Evolutionary conservation across 2,797 vertebrate species (phyloP), one percentile per base, ranked within the genome.

Genomic region (Furcifer pardalis): DNA sequence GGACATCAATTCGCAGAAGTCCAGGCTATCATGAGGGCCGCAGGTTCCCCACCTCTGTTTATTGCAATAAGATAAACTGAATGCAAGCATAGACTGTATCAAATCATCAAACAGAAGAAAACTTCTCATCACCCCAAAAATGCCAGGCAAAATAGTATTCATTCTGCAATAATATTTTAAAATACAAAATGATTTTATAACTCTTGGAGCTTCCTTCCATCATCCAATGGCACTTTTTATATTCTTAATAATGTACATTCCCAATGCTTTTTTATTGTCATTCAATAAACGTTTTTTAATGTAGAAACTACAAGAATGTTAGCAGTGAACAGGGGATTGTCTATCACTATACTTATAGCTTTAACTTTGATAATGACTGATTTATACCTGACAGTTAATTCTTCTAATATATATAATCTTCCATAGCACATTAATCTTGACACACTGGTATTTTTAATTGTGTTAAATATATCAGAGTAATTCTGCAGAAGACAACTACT

Each of bases 251-350:
- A 80, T 80, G 46, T 56, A 56, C 44, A 66, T 32, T 23, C 27
- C n/a, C 30, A 66, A 17, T 15, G 35, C 32, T 72, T 72, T 72
- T 60, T 81, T 37, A 59, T 7, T 21, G 83, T 71, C 74, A 90
- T 68, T 6, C 79, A 79, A 63, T 82, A 82, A 73, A 84, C 77
- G 86, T 79, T 85, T 87, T 77, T 87, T 84, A 83, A 88, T 25
- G 81, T 21, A 88, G 83, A 87, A 86, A 77, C 75, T 90, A 80
- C 32, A 84, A 88, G 81, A 88, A 88, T 74, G 87, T 73, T 49
- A 40, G n/a, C 72, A 92, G 82, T 72, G 82, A 30, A 63, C 2
- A 72, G 2, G 27, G 74, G 81, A 78, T 86, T 76, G 78, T 60
- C 81, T 82, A 73, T 90, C 87, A 78, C 75, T 68, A 82, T 65